Conservation (phyloP, 2,113 vertebrate genomes). For the Myodes glareolus region DNA sequence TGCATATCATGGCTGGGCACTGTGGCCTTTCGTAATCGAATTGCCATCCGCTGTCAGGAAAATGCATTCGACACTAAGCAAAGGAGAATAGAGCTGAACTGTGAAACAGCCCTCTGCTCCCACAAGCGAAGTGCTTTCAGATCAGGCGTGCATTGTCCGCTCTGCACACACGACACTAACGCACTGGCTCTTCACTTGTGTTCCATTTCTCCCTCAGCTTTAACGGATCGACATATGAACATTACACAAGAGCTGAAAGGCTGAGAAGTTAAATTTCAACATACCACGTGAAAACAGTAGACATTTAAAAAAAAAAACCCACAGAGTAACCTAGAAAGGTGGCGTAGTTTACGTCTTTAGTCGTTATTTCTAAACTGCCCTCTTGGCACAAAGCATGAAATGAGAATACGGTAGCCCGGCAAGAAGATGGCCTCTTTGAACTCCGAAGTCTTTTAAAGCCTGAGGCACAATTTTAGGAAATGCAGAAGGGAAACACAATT, state of each 20-base stretch:
- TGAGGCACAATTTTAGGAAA: conserved; percentile 32
- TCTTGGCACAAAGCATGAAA: conserved; percentile 9
- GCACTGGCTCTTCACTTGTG: not conserved
- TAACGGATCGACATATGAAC: not conserved
- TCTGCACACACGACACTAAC: conserved; percentile 17
- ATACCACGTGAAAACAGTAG: not conserved
- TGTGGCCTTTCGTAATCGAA: not conserved
- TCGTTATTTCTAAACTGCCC: conserved; percentile 46
- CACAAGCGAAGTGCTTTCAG: conserved; percentile 27
- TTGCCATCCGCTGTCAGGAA: not conserved
- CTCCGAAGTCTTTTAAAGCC: conserved; percentile 7
- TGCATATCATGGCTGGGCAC: not conserved
- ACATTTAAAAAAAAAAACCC: conserved; percentile 29
- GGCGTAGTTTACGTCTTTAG: not conserved
- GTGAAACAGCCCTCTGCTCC: not conserved
- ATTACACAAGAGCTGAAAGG: conserved; percentile 38
- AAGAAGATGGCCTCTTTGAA: not conserved
- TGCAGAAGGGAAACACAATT: not conserved
- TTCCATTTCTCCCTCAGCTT: conserved; percentile 12
- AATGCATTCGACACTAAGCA: not conserved
- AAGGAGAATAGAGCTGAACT: conserved; percentile 35
- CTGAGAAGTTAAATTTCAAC: conserved; percentile 28
- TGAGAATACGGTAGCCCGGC: not conserved
- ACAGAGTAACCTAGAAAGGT: not conserved
- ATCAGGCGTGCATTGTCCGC: not conserved